A percentile compares a stretch with the other conserved stretches of the same genome.
Conservation (phyloP, 2,797 vertebrate species). For the Stomatorhinus walkeri region DNA sequence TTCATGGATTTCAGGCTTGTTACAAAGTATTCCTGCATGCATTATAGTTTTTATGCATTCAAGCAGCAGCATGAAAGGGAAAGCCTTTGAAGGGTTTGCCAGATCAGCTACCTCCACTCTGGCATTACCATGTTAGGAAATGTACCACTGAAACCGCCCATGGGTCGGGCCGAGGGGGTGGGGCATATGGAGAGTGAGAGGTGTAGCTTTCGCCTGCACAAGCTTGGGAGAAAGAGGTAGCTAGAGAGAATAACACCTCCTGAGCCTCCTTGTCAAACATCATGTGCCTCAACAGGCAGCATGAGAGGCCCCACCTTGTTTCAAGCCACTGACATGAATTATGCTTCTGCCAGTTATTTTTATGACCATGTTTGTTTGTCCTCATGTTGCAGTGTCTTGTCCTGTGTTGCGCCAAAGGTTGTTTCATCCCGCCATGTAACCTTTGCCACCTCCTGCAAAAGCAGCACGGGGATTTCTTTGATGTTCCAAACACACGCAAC, state of each 20-base stretch:
- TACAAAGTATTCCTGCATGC: background rate
- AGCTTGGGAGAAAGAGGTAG: background rate
- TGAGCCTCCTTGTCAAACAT: background rate
- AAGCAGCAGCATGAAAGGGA: constrained; percentile 1
- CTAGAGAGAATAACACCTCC: background rate
- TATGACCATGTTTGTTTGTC: background rate
- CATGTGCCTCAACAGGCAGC: background rate
- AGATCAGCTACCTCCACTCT: background rate
- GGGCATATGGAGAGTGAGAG: background rate
- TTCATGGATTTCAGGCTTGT: background rate
- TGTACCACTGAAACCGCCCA: background rate
- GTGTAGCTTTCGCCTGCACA: background rate
- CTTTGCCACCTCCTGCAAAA: background rate
- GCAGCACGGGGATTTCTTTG: background rate
- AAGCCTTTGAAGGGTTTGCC: constrained; percentile 5
- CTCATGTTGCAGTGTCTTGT: background rate
- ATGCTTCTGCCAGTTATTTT: background rate
- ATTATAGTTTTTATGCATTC: background rate
- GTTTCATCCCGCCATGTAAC: background rate
- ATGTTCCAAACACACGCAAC: background rate
- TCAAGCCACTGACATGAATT: background rate
- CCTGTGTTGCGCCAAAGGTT: background rate
- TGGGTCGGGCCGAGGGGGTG: background rate
- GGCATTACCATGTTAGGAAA: constrained; percentile 21
- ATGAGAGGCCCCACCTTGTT: background rate